Conservation (phyloP, 2,888 invertebrate genomes). For the Oeneis ivallda region DNA sequence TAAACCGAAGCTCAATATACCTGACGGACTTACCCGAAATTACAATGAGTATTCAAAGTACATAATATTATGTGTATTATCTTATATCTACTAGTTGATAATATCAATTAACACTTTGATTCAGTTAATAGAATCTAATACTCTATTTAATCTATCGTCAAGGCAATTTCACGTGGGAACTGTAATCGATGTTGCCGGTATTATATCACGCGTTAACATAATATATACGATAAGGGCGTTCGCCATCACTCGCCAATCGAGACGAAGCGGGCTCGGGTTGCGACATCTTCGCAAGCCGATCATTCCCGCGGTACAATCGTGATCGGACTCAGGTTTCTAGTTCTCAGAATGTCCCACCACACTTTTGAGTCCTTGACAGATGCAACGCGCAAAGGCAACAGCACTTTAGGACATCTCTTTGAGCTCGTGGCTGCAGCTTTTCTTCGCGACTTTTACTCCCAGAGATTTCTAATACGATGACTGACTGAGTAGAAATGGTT, state of each 20-base stretch:
- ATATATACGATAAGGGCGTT: slow-evolving; percentile 19
- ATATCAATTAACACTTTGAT: not conserved
- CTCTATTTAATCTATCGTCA: not conserved
- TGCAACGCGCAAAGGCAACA: not conserved
- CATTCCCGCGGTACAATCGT: slow-evolving; percentile 20
- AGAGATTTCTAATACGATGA: too few species aligned
- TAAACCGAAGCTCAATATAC: too few species aligned
- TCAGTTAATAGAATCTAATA: not conserved
- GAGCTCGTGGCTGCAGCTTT: too few species aligned
- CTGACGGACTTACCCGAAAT: too few species aligned
- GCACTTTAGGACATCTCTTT: too few species aligned
- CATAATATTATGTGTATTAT: too few species aligned
- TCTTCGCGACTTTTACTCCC: too few species aligned
- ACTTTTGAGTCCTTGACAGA: not conserved
- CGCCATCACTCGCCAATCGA: slow-evolving; percentile 25
- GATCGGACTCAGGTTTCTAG: slow-evolving; percentile 27
- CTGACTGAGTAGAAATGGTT: too few species aligned
- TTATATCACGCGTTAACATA: slow-evolving; percentile 24
- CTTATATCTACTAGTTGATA: too few species aligned
- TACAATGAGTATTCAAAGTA: too few species aligned
- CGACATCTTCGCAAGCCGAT: slow-evolving; percentile 26
- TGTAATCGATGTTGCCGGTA: slow-evolving; percentile 7
- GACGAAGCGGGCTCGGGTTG: slow-evolving; percentile 32
- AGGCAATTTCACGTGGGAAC: slow-evolving; percentile 19
- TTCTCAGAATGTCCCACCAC: slow-evolving; percentile 17